Base-by-base conservation (phyloP, 2,113 vertebrate species). In the Mastomys natalensis region DNA sequence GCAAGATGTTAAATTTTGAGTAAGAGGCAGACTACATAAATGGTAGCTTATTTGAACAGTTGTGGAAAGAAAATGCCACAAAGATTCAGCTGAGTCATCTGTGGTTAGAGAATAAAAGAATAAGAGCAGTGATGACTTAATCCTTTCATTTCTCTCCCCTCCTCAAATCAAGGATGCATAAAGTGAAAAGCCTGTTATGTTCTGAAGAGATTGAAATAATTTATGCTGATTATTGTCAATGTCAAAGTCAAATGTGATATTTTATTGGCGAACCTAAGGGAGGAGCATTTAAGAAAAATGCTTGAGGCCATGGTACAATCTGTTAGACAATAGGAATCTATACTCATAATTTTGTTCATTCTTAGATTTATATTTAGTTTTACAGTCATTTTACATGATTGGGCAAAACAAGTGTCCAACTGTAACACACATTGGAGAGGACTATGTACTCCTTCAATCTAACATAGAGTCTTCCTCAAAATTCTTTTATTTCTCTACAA, bases 51-150 rank as follows among this genome's bases (percentile, higher is more conserved):
- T 94, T 77, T 88, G 74, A 95, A 95, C 89, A 93, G 40, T 89
- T 92, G 26, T 60, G 64, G 77, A 64, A 74, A 91, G 92, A 84
- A 89, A 94, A 48, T 89, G 29, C 24, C 96, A 60, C 62, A 91
- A 93, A 78, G 26, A 94, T 87, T 96, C 86, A 87, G 86, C 84
- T 84, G 55, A 96, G 77, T 94, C 89, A 96, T 95, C 90, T 94
- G 92, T 45, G 97, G 68, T 94, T 89, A 95, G 91, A 72, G 78
- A 96, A 95, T 91, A 94, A 88, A 89, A 91, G 78, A 92, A 31
- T 95, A 87, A 97, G 80, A 22, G 16, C 78, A 94, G 77, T 51
- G 82, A 89, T 86, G 45, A 95, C 88, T 93, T 96, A 93, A 89
- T 93, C 45, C 11, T 70, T 93, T 93, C 73, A 72, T 64, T 76